Evolutionary conservation across 2,888 invertebrate species (phyloP), one percentile per base, ranked within the genome.

Genomic region (Napeogenes inachia): DNA sequence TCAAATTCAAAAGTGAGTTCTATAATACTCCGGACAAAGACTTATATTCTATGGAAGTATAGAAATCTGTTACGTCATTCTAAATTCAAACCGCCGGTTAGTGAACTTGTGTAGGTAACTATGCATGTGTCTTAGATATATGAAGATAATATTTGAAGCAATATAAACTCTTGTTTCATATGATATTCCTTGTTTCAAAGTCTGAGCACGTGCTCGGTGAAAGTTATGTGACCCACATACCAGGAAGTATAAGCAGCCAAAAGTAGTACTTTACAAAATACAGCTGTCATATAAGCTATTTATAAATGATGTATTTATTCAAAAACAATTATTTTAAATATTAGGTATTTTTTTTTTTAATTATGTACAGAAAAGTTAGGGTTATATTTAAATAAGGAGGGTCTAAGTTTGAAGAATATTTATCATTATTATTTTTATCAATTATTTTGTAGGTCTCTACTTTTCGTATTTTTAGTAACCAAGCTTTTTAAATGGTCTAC

Each of bases 121-220:
- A 82, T 87, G 86, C 82, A 85, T 88, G 82, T 87, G 83, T 85
- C 85, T 82, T 81, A 80, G 81, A 84, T 84, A 61, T 81, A 77
- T 82, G 82, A 81, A 82, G 81, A 82, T 81, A 74, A 73, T 69
- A 73, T 68, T 73, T 73, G 72, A 70, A 74, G 72, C 73, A 71
- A 74, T 68, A 66, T 71, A 71, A 69, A 67, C 64, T 63, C 67
- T 62, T 73, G 68, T 67, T 65, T 68, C 61, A 59, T 59, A 68
- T 68, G 66, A 71, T 68, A 70, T 65, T 64, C 64, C 63, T 67
- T 59, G 70, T 72, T 80, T 76, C 71, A 73, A 77, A 81, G 77
- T 80, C 79, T 70, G 70, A 75, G 77, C 78, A 79, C 81, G 77
- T 79, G 73, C 74, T 75, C 70, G 73, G 73, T 76, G 70, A 75